Evolutionary conservation across 2,113 vertebrate species (phyloP), one percentile per base, ranked within the genome.

Genomic region (Perca flavescens): DNA sequence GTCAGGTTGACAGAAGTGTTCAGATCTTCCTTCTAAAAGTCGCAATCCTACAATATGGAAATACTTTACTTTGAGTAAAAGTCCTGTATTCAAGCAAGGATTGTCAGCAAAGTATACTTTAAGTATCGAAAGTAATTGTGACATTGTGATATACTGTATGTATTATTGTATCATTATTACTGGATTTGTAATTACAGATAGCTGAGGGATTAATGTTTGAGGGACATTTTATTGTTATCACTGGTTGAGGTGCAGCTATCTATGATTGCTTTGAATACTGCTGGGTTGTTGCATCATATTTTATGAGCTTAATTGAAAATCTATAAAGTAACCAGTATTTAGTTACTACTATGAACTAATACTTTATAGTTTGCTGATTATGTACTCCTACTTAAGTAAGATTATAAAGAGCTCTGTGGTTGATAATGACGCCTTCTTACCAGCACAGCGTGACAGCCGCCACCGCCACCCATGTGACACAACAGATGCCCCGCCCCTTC

Each of bases 401-500:
- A 13, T 13, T 60, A 16, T 60, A 64, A 52, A 50, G 0, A 58
- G 5, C 5, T 62, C 9, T 50, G 63, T 11, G 3, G 57, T 16
- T 50, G 13, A 28, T 31, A 66, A 65, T 66, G 66, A 74, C 31
- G 34, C 46, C 57, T 58, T 14, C 92, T 97, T 95, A 98, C 97
- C 97, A 97, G 94, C 97, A 96, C 69, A 97, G 86, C 25, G 96
- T 97, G 82, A 97, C 96, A 3, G 97, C 94, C 0, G 96, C 95
- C 14, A 98, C 96, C 5, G 96, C 96, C 93, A 97, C 96, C 97
- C 97, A 98, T 46, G 95, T 97, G 90, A 97, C 93, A 1, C 97
- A 98, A 92, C 96, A 97, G 87, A 96, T 96, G 56, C 95, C 93
- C 0, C 94, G 93, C 84, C 95, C 96, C 92, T 97, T 97, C 91